Evolutionary conservation across 1,140 invertebrate species (phyloP), one percentile per base, ranked within the genome.

Genomic region (Heliconius nattereri): DNA sequence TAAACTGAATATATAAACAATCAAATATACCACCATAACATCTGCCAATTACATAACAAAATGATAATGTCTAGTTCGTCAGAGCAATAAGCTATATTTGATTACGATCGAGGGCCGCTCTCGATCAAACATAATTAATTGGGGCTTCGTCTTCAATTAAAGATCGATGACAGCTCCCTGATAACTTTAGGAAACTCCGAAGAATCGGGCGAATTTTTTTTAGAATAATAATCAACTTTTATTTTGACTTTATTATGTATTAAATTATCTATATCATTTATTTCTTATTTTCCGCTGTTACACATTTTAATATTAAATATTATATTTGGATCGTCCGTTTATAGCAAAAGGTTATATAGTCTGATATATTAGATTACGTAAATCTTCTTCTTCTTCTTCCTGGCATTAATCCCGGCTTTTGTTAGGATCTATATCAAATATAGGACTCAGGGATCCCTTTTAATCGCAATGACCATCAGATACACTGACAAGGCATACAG

Each of bases 131-230:
- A 66, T 66, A 29, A 29, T 29, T 66, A 66, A 66, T 66, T 66
- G 60, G 60, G 26, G 29, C 60, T 66, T 29, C 60, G 60, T 66
- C 60, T 29, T 29, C 60, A 66, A 66, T 66, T 66, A 66, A 66
- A 66, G 60, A 66, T 66, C 26, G 60, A 66, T 66, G 60, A 66
- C 60, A 66, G 60, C 0, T 66, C 23, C 29, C 60, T 66, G 60
- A 26, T 66, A 66, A 29, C 26, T 66, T 66, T 66, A n/a, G 23
- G 60, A 29, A 29, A 29, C 60, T 66, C 11, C 5, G 23, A 66
- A 29, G 60, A 29, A 26, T 29, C 11, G 9, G 23, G 8, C 3
- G n/a, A n/a, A 26, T 20, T 19, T 23, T 23, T 54, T 57, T 11
- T 1, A 3, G 1, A n/a, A n/a, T n/a, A 57, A 57, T n/a, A 23